Evolutionary conservation across 2,797 vertebrate species (phyloP).

Genomic region (Neomorphus geoffroyi): DNA sequence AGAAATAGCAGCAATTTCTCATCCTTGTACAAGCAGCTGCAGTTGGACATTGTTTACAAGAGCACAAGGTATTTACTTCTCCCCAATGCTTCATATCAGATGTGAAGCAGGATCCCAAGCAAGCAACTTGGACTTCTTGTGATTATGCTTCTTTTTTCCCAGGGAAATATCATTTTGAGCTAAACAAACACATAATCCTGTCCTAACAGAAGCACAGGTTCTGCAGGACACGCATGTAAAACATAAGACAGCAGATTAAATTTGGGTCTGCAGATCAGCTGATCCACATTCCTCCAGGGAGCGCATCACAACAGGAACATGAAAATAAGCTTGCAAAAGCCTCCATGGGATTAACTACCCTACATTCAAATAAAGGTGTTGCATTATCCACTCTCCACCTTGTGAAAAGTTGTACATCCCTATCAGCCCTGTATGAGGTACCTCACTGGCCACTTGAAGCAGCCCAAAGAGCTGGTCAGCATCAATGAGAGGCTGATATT

Average conservation of each 20-base stretch:
- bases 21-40: neutral
- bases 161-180: neutral
- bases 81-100: neutral
- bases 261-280: neutral
- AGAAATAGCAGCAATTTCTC: neutral
- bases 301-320: neutral
- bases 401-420: neutral
- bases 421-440: neutral
- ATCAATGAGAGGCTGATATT: neutral
- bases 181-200: neutral
- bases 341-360: neutral
- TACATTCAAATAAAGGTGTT: neutral
- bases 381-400: neutral
- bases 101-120: neutral
- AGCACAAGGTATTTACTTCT: neutral
- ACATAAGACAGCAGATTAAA: neutral
- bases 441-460: neutral
- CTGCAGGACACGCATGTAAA: rapidly evolving
- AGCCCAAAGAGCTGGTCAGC: neutral
- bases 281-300: neutral
- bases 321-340: neutral
- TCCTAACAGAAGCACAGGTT: neutral
- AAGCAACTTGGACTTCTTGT: neutral
- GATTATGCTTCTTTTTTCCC: neutral
- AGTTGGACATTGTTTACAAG: neutral